Conservation (phyloP, 2,888 invertebrate species). For the Nephrocerus scutellatus region DNA sequence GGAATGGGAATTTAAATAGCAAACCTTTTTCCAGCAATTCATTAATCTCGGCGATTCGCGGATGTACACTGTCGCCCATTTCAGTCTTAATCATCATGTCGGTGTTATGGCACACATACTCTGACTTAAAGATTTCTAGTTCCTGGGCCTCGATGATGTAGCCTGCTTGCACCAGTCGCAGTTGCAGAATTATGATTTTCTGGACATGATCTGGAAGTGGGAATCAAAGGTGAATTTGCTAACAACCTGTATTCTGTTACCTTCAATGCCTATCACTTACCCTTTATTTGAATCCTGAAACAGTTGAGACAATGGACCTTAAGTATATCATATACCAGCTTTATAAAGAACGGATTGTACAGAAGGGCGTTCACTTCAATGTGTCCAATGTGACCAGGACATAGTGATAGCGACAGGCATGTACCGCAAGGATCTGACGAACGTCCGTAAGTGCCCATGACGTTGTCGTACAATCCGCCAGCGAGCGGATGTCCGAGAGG, state of each 20-base stretch:
- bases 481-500: slow-evolving; percentile 70
- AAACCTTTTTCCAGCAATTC: slow-evolving; percentile 37
- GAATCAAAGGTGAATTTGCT: not conserved
- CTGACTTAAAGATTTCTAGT: slow-evolving; percentile 50
- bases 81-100: slow-evolving; percentile 32
- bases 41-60: slow-evolving; percentile 49
- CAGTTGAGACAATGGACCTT: slow-evolving; percentile 66
- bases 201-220: slow-evolving; percentile 42
- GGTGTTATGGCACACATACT: slow-evolving; percentile 35
- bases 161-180: slow-evolving; percentile 71
- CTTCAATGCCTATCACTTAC: slow-evolving; percentile 37
- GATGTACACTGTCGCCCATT: slow-evolving; percentile 43
- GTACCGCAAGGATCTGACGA: slow-evolving; percentile 66
- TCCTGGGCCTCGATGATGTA: slow-evolving; percentile 66
- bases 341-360: slow-evolving; percentile 84
- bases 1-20: not conserved
- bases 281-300: slow-evolving; percentile 59
- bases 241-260: slow-evolving; percentile 23
- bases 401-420: slow-evolving; percentile 62
- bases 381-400: slow-evolving; percentile 92
- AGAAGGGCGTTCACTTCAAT: slow-evolving; percentile 83
- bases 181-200: slow-evolving; percentile 50
- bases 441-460: slow-evolving; percentile 56
- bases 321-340: slow-evolving; percentile 61
- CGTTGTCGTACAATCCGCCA: slow-evolving; percentile 86